These are phyloP conservation scores for Ptilorrhoa leucosticta DNA, from an alignment of 2,113 vertebrate species.

Conservation along the genomic window DNA sequence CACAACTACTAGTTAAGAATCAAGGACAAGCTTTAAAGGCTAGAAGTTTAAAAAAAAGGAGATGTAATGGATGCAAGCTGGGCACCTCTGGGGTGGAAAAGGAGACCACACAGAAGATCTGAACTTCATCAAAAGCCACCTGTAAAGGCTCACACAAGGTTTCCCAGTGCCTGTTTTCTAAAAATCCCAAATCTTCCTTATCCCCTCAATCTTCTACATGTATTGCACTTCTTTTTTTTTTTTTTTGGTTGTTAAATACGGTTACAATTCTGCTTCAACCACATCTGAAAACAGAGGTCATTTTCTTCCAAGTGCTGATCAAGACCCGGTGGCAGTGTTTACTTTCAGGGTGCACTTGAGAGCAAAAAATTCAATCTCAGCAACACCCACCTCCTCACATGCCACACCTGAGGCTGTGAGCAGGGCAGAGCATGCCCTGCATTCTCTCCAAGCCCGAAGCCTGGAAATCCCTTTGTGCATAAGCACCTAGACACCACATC, in stretches of 20 bases:
- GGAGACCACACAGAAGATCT: neutral
- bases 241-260: neutral
- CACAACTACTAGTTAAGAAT: neutral
- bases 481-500: neutral
- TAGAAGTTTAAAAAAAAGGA: neutral
- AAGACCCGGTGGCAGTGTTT: neutral
- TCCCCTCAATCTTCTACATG: neutral
- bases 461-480: neutral
- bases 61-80: neutral
- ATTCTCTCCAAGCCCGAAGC: neutral
- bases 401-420: neutral
- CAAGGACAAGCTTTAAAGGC: neutral
- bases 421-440: constrained; percentile 12
- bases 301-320: neutral
- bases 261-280: neutral
- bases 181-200: neutral
- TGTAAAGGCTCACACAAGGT: neutral
- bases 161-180: neutral
- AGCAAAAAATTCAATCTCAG: neutral
- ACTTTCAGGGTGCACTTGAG: neutral
- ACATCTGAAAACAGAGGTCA: neutral
- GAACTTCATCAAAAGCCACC: neutral
- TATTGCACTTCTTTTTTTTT: neutral
- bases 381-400: neutral
- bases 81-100: neutral